These are phyloP conservation scores for Mamestra configurata DNA, from an alignment of 1,140 invertebrate species.

Conservation along the genomic window DNA sequence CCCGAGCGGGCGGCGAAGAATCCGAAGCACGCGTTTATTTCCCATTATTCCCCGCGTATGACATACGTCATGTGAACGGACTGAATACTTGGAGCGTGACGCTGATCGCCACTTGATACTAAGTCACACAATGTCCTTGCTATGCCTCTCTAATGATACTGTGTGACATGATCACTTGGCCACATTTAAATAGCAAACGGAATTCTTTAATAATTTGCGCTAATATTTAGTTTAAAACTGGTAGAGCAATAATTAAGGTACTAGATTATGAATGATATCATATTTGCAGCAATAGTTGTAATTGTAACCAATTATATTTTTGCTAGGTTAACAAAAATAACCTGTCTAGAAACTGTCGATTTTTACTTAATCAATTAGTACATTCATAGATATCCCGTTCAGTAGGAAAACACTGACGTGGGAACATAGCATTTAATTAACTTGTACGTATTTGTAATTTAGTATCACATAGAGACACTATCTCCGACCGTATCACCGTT, in stretches of 20 bases:
- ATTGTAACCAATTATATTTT: neutral
- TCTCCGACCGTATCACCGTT: constrained; percentile 2
- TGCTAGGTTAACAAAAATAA: neutral
- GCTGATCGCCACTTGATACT: constrained; percentile 65
- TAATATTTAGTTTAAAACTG: constrained; percentile 1
- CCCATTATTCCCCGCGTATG: constrained; percentile 36
- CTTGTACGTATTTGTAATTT: constrained; percentile 37
- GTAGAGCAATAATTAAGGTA: neutral
- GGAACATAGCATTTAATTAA: constrained; percentile 29
- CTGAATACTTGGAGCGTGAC: constrained; percentile 67
- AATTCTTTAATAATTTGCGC: constrained; percentile 3
- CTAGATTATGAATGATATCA: too few relatives aligned
- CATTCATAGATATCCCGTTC: neutral
- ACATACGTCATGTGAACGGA: constrained; percentile 41
- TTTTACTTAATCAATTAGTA: neutral
- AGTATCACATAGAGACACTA: constrained; percentile 1
- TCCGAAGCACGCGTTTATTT: constrained; percentile 29
- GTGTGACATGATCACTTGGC: neutral
- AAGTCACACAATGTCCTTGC: constrained; percentile 66
- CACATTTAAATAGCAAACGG: neutral
- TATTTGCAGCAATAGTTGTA: neutral
- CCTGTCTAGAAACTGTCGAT: neutral
- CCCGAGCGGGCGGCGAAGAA: constrained; percentile 21
- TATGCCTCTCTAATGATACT: constrained; percentile 70
- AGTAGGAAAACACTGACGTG: neutral